Conservation (phyloP, 2,113 vertebrate species). For the Pygoscelis adeliae region DNA sequence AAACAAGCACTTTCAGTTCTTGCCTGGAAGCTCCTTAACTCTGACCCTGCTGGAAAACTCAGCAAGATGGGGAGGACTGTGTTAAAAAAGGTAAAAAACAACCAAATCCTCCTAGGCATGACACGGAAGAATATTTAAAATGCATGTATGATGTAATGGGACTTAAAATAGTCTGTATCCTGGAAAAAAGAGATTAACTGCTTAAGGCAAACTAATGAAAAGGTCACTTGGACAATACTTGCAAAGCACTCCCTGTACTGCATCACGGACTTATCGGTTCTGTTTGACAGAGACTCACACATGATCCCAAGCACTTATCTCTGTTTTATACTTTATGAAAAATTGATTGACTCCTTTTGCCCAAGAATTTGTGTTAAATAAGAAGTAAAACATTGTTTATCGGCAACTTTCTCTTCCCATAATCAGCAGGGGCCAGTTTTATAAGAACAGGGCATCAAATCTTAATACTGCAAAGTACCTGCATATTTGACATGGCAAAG, state of each 20-base stretch:
- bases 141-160: constrained; percentile 35
- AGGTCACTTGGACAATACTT: constrained; percentile 60
- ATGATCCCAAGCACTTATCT: constrained; percentile 68
- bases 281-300: constrained; percentile 65
- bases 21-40: constrained; percentile 17
- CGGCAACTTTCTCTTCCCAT: constrained; percentile 57
- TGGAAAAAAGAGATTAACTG: constrained; percentile 63
- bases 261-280: constrained; percentile 54
- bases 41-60: neutral
- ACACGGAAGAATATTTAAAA: constrained; percentile 44
- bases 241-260: constrained; percentile 51
- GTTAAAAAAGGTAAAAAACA: neutral
- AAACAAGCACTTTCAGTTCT: neutral
- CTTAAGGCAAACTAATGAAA: constrained; percentile 65
- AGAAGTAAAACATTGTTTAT: constrained; percentile 66
- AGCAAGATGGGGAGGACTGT: neutral
- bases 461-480: constrained; percentile 70
- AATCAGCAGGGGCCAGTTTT: constrained; percentile 48
- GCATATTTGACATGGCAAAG: constrained; percentile 68
- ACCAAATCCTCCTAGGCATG: neutral
- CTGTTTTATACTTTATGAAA: constrained; percentile 73
- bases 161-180: constrained; percentile 60
- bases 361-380: constrained; percentile 52
- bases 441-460: constrained; percentile 64
- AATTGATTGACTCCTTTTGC: constrained; percentile 73